Base-by-base conservation (phyloP, 2,888 invertebrate genomes). In the Tuberolachnus salignus region DNA sequence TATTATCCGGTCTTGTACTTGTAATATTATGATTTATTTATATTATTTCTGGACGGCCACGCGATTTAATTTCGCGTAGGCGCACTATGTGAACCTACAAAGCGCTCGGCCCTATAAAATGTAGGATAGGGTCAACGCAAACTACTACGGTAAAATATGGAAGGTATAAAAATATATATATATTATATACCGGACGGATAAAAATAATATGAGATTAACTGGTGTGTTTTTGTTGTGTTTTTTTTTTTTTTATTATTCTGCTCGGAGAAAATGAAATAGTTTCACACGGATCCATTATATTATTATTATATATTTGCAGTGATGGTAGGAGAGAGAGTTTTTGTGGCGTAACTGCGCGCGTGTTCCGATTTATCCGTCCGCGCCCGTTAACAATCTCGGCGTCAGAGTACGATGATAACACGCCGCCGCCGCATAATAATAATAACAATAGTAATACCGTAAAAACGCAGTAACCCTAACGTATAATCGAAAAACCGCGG, bases 241-340 rank as follows among this genome's bases (percentile, higher is more conserved):
- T 44, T 44, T 55, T 46, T 53, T 49, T 57, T 16, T 64, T 67
- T 34, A n/a, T n/a, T n/a, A n/a, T n/a, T n/a, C n/a, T n/a, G n/a
- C 67, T 49, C 51, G 78, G 78, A 51, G 78, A 78, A 78, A 78
- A 78, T 59, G 69, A 34, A 78, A 69, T 61, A 69, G 78, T 78
- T 78, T 78, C 78, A 78, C 78, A 34, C 57, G 78, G 78, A 78
- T 78, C 78, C 67, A 78, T 78, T 78, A 78, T 34, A 6, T 34
- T 34, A 34, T 34, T 34, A 6, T 34, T 34, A 34, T 34, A 34
- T 34, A 34, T 78, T 78, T 69, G 78, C 67, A 57, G 69, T 59
- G 78, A 59, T 69, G 78, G 69, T 78, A 78, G 78, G 78, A 78
- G 78, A 75, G 72, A 73, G 78, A 46, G 23, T 78, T 59, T 78